Base-by-base conservation (phyloP, 2,113 vertebrate genomes). In the Dolichotis patagonum region DNA sequence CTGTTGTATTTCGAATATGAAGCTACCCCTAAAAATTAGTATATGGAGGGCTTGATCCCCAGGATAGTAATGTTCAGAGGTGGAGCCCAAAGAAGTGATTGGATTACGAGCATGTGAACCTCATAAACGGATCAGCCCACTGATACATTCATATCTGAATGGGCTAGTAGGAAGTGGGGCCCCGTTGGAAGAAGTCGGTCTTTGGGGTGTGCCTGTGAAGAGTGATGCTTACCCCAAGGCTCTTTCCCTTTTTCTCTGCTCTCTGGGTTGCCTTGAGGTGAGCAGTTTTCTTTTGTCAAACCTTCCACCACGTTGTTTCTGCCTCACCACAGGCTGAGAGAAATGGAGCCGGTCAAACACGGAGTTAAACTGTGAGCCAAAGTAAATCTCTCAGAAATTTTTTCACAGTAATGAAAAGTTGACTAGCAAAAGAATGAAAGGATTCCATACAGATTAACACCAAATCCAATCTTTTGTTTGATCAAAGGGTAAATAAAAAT, bases 401-500 rank as follows among this genome's bases (percentile, higher is more conserved):
- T 49, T 46, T 32, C 46, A 52, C 14, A 35, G 46, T 32, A 78
- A 49, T 32, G 28, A 78, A 49, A 78, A 49, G 7, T 35, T 52
- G 28, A 78, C 26, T 14, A 52, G 1, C 46, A 78, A 9, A 88
- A 52, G 71, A 88, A 80, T 84, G 17, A 91, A 93, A 46, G 32
- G 30, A 52, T 58, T 24, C 46, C 63, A 83, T 3, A 58, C 1
- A 78, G 24, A 65, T 80, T 41, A 93, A 38, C n/a, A 73, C 49
- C 30, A 46, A 41, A 85, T 32, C 20, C 49, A 35, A 65, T 81
- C 60, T 28, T 0, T 75, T 35, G 1, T 58, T 90, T 10, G n/a
- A 88, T 62, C 26, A 52, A 73, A 96, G 41, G 7, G 22, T 84
- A n/a, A 60, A 85, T 24, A 85, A 81, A 93, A 88, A 60, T 54